These are phyloP conservation scores for Drosophila acutilabella DNA, from an alignment of 2,888 invertebrate genomes.

Conservation along the genomic window DNA sequence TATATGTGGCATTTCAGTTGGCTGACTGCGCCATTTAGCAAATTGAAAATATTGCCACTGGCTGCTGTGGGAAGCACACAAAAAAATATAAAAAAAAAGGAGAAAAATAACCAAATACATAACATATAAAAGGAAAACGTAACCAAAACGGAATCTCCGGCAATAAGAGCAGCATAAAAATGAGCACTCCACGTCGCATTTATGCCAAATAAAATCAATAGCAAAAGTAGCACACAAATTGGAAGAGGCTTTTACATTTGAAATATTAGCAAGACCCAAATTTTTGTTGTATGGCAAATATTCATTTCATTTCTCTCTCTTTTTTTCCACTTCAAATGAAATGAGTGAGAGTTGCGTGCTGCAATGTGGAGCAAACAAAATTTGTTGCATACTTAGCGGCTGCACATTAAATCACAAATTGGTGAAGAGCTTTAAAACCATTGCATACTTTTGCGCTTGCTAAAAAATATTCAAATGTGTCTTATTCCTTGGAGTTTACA, in stretches of 20 bases:
- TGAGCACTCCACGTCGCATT: constrained; percentile 68
- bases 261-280: constrained; percentile 70
- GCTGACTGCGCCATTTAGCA: constrained; percentile 77
- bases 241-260: constrained; percentile 56
- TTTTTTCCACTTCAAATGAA: neutral
- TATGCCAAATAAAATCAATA: constrained; percentile 78
- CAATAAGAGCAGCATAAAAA: constrained; percentile 39
- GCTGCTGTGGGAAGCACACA: constrained; percentile 37
- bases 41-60: constrained; percentile 73
- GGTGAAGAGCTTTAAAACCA: too few species aligned
- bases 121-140: constrained; percentile 39
- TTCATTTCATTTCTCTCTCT: constrained; percentile 23
- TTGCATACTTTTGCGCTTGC: too few species aligned
- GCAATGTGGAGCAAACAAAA: constrained; percentile 29
- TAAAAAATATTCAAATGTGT: too few species aligned
- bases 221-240: constrained; percentile 67
- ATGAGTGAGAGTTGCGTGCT: constrained; percentile 18
- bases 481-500: too few species aligned
- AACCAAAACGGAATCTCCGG: constrained; percentile 42
- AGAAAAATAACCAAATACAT: neutral
- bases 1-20: constrained; percentile 67
- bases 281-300: constrained; percentile 42
- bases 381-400: constrained; percentile 29
- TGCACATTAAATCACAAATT: too few species aligned
- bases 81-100: constrained; percentile 15